phyloP scores from a whole-genome alignment of 2,888 invertebrate species.

The Epistrophella euchroma region DNA sequence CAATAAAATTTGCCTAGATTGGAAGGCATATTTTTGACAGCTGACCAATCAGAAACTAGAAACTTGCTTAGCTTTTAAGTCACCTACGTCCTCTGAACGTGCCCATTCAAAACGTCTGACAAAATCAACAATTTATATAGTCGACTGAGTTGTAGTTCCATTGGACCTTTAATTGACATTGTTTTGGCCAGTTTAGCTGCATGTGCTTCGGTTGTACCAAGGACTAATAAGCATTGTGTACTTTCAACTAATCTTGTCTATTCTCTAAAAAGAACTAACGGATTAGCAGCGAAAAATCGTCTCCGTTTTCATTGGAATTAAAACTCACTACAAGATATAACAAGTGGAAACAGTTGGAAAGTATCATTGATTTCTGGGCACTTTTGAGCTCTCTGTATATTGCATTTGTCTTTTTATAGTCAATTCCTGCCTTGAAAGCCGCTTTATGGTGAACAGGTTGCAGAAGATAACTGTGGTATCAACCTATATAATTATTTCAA shows the following conservation, averaged over 20 bases:
- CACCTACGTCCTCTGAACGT: no score
- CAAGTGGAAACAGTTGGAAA: constrained; percentile 93
- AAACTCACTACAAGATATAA: constrained; percentile 89
- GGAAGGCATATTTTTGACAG: no score
- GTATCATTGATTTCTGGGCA: constrained; percentile 90
- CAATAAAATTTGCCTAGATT: no score
- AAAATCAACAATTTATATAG: constrained; percentile 95
- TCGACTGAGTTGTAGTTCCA: constrained; percentile 85
- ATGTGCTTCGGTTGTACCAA: constrained; percentile 92
- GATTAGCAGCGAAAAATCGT: constrained; percentile 88
- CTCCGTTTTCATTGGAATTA: constrained; percentile 83
- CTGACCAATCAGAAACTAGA: no score
- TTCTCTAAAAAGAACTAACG: constrained; percentile 83
- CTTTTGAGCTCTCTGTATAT: constrained; percentile 90
- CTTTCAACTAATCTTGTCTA: constrained; percentile 87
- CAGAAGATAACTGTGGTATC: no score
- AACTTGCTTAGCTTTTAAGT: no score
- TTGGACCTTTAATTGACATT: constrained; percentile 86
- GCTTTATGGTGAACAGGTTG: no score
- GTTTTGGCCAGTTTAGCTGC: constrained; percentile 89
- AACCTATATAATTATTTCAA: no score
- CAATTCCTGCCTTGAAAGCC: constrained; percentile 94
- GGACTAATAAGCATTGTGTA: constrained; percentile 89
- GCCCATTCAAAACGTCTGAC: constrained; percentile 91
- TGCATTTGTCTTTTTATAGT: constrained; percentile 88